These are phyloP conservation scores for Sus cebifrons DNA, from an alignment of 2,797 vertebrate species.

Conservation along the genomic window DNA sequence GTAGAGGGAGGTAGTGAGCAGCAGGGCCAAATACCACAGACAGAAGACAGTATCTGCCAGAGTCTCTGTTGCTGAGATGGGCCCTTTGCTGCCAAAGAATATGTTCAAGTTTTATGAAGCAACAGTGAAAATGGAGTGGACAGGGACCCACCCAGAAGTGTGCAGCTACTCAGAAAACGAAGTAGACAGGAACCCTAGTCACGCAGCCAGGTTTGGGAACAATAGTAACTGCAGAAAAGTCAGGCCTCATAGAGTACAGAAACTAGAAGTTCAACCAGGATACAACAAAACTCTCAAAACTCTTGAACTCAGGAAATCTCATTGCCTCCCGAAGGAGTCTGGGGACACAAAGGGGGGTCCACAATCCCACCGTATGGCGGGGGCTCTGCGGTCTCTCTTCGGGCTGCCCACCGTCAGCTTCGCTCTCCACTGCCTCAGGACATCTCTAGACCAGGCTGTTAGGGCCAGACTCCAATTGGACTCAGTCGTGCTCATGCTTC, in stretches of 20 bases:
- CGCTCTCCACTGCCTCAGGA: neutral
- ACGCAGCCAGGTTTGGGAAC: neutral
- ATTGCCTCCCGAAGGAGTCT: neutral
- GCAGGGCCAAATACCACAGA: neutral
- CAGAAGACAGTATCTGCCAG: neutral
- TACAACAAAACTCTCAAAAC: neutral
- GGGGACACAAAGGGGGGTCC: neutral
- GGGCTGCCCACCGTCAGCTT: neutral
- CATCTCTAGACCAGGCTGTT: neutral
- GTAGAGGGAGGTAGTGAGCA: neutral
- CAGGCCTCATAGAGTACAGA: neutral
- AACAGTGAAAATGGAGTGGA: slow-evolving; percentile 27
- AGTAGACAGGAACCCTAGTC: neutral
- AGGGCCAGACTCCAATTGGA: neutral
- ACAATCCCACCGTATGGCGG: neutral
- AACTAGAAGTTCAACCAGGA: slow-evolving; percentile 36
- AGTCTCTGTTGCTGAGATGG: neutral
- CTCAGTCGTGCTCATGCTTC: neutral
- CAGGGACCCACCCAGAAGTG: neutral
- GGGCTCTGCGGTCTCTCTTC: neutral
- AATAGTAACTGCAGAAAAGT: neutral
- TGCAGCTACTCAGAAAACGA: slow-evolving; percentile 18
- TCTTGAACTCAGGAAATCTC: neutral
- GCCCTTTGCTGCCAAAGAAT: neutral
- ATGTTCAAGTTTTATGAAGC: slow-evolving; percentile 17